Percentiles rank a stretch among this genome's conserved stretches.
Conservation (phyloP, 2,113 vertebrate genomes). For the Myotis brandtii region DNA sequence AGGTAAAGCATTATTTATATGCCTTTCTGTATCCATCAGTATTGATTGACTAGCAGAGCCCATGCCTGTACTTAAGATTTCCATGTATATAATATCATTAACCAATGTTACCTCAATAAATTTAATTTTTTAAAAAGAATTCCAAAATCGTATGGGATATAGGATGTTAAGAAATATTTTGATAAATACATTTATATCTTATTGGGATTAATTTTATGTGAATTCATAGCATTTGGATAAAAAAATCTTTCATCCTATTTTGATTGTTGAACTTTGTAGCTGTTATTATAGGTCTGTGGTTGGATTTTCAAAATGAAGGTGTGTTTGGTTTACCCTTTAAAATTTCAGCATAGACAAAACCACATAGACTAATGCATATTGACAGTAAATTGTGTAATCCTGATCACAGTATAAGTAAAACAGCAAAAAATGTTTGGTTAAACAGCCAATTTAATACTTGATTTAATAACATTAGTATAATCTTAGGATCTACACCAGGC, state of each 20-base stretch:
- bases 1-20: not conserved
- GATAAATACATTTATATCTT: not conserved
- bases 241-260: not conserved
- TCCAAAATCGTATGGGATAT: not conserved
- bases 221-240: not conserved
- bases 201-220: not conserved
- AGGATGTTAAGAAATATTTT: not conserved
- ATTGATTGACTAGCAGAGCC: not conserved
- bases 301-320: conserved; percentile 19
- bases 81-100: not conserved
- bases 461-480: not conserved
- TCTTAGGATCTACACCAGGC: not conserved
- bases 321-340: not conserved
- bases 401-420: not conserved
- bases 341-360: not conserved
- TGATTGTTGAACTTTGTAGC: not conserved
- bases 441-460: not conserved
- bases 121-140: not conserved
- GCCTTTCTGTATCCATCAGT: not conserved
- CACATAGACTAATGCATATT: not conserved
- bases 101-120: not conserved
- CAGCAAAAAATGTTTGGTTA: not conserved
- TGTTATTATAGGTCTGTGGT: not conserved
- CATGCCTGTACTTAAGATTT: not conserved
- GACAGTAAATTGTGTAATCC: not conserved